Evolutionary conservation across 2,888 invertebrate genomes (phyloP).

Genomic region (Diadegma fenestrale): DNA sequence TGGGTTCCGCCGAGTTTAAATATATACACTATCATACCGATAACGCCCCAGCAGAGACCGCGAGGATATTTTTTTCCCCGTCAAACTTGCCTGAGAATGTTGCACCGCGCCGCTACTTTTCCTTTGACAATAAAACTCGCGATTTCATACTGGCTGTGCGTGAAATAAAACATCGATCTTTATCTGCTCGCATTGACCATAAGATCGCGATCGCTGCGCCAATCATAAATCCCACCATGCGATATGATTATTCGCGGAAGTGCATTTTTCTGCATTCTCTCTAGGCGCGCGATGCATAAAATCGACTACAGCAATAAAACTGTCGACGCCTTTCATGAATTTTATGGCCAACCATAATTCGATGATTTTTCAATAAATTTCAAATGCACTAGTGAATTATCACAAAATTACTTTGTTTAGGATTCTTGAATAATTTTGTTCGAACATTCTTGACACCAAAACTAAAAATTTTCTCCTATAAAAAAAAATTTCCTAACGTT

Average conservation of each 20-base stretch:
- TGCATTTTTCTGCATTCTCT: neutral
- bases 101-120: constrained; percentile 1
- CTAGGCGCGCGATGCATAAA: neutral
- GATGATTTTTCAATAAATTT: neutral
- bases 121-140: neutral
- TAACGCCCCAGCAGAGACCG: constrained; percentile 18
- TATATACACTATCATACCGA: constrained; percentile 13
- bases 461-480: no score
- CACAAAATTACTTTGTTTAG: no score
- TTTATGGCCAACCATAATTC: neutral
- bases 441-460: no score
- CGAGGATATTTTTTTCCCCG: constrained; percentile 8
- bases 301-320: neutral
- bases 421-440: no score
- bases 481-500: no score
- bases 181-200: neutral
- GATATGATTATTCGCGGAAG: neutral
- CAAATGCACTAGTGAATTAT: neutral
- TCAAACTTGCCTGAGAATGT: neutral
- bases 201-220: neutral
- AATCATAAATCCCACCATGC: neutral
- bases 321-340: neutral
- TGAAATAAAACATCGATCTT: neutral
- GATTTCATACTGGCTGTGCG: neutral
- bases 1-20: constrained; percentile 34